Percentiles rank a stretch among this genome's conserved stretches.
phyloP scores from a whole-genome alignment of 2,113 vertebrate genomes.

The Pelusios castaneus region DNA sequence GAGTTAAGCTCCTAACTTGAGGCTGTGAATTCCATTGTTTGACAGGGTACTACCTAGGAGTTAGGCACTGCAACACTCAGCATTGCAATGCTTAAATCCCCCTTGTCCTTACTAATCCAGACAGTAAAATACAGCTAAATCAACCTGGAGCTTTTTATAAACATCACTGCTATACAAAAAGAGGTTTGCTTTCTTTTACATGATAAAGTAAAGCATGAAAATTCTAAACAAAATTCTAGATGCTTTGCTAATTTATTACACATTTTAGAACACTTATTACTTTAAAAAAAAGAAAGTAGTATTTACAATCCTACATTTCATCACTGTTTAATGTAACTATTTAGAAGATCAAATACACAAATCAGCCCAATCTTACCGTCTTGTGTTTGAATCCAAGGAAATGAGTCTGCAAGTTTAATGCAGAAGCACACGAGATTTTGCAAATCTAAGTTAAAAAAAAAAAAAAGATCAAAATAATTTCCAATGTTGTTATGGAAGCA shows the following conservation, averaged over 20 bases:
- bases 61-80: background rate
- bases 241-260: background rate
- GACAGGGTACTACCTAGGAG: background rate
- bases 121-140: background rate
- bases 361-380: constrained; percentile 34
- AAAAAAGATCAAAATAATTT: constrained; percentile 29
- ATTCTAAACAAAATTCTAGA: background rate
- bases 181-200: background rate
- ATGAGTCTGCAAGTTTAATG: constrained; percentile 64
- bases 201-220: background rate
- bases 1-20: background rate
- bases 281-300: background rate
- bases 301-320: background rate
- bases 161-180: background rate
- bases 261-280: background rate
- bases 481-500: background rate
- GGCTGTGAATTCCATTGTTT: background rate
- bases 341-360: background rate
- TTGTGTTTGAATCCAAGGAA: constrained; percentile 68
- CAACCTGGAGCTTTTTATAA: background rate
- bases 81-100: background rate
- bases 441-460: constrained; percentile 60
- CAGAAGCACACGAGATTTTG: constrained; percentile 69
- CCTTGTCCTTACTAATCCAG: background rate
- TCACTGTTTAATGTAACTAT: background rate